Evolutionary conservation across 2,888 invertebrate genomes (phyloP).

Genomic region (Osedax frankpressi): DNA sequence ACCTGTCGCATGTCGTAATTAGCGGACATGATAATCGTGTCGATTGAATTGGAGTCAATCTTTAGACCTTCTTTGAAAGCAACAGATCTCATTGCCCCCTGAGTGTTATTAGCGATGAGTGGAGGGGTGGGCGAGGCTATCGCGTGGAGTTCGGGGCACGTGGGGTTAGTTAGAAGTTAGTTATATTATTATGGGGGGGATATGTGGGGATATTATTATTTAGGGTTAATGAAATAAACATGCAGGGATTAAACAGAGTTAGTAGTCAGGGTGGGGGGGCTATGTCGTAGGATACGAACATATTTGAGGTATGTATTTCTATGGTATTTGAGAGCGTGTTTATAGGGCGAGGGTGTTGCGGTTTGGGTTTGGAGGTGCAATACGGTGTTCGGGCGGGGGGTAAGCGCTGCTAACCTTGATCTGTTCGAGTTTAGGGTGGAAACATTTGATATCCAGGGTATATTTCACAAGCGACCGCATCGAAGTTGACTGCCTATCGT

Average conservation of each 20-base stretch:
- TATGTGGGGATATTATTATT: background rate
- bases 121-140: background rate
- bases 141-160: background rate
- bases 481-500: conserved; percentile 77
- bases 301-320: no score
- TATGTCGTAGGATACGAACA: no score
- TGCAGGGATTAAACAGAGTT: background rate
- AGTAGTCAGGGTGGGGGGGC: background rate
- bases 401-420: conserved; percentile 58
- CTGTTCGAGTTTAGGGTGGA: conserved; percentile 71
- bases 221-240: no score
- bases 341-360: no score
- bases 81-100: conserved; percentile 79
- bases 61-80: conserved; percentile 79
- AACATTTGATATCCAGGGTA: conserved; percentile 78
- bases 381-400: background rate
- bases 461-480: conserved; percentile 83
- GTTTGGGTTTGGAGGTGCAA: no score
- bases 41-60: conserved; percentile 60
- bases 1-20: conserved; percentile 88
- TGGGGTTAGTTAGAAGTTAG: background rate
- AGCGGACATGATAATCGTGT: conserved; percentile 70
- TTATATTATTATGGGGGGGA: background rate
- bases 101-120: no score
- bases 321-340: no score